Base-by-base conservation (phyloP, 2,888 invertebrate genomes). In the Tanytarsus gracilentus region DNA sequence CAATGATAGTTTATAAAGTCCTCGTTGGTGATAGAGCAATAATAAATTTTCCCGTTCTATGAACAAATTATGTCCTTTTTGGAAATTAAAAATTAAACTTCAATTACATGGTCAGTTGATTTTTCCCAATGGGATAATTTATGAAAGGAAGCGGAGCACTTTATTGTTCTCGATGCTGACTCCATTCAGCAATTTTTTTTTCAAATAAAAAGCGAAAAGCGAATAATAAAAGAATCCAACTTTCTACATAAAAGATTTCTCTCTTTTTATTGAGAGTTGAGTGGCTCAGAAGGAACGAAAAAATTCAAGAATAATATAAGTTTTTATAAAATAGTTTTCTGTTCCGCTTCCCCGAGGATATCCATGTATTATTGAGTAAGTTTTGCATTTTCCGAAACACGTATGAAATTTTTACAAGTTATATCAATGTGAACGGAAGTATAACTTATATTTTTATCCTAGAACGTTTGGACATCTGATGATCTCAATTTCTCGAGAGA, bases 61-160 rank as follows among this genome's bases (percentile, higher is more conserved):
- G 44, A 44, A 44, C 18, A 44, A n/a, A n/a, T n/a, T n/a, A n/a
- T n/a, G n/a, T n/a, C n/a, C n/a, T n/a, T n/a, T n/a, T n/a, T n/a
- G 21, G 44, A 44, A 55, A 39, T 33, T 11, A 55, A 40, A 36
- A 40, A 44, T 44, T 44, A 44, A 44, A 44, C 44, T 44, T 23
- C 33, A 55, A 55, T 55, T 55, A 40, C 55, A 55, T 39, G 55
- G 55, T 55, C 55, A 55, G 55, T 55, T 55, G 55, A 55, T 18
- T 55, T 16, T 16, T 23, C 39, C 40, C 55, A 55, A 55, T 55
- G 40, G 39, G 55, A 26, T 55, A 55, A 55, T 55, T 55, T 55
- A 55, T 55, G 55, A 40, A 25, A 26, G 21, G 44, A 21, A 44
- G 44, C 44, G 33, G 36, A 27, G 14, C n/a, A 29, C 11, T 27